Evolutionary conservation across 37 sponge, comb jelly and placozoan genomes (phyloP).

Genomic region (Mnemiopsis leidyi): DNA sequence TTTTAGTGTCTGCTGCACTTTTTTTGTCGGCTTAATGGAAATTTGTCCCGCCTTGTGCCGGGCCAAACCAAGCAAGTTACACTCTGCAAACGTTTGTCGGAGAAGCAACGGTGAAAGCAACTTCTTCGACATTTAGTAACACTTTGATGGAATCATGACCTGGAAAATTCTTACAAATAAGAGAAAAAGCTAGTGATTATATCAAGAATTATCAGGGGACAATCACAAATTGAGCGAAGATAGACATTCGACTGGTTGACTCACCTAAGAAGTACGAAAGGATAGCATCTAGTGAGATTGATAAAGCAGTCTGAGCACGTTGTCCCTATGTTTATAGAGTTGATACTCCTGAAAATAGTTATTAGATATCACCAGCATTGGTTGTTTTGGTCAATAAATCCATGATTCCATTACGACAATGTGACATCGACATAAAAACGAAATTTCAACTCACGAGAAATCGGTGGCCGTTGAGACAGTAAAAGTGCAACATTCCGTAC

Average conservation of each 20-base stretch:
- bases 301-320: conserved; percentile 32
- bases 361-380: too few species aligned
- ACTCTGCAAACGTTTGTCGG: neutral
- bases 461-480: neutral
- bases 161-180: too few species aligned
- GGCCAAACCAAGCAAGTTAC: neutral
- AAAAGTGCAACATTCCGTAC: neutral
- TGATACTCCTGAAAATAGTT: conserved; percentile 32
- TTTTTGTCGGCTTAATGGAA: neutral
- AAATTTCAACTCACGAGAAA: conserved; percentile 17
- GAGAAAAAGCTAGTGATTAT: too few species aligned
- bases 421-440: neutral
- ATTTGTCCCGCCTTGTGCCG: conserved; percentile 6
- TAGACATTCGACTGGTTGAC: too few species aligned
- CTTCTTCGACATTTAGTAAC: too few species aligned
- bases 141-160: too few species aligned
- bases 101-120: too few species aligned
- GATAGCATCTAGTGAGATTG: neutral
- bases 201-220: too few species aligned
- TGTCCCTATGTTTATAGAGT: neutral
- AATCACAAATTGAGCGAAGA: too few species aligned
- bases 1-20: neutral
- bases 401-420: too few species aligned
- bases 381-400: too few species aligned
- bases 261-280: neutral